These are phyloP conservation scores for Stenotaenia linearis DNA, from an alignment of 2,888 invertebrate genomes.

Conservation along the genomic window DNA sequence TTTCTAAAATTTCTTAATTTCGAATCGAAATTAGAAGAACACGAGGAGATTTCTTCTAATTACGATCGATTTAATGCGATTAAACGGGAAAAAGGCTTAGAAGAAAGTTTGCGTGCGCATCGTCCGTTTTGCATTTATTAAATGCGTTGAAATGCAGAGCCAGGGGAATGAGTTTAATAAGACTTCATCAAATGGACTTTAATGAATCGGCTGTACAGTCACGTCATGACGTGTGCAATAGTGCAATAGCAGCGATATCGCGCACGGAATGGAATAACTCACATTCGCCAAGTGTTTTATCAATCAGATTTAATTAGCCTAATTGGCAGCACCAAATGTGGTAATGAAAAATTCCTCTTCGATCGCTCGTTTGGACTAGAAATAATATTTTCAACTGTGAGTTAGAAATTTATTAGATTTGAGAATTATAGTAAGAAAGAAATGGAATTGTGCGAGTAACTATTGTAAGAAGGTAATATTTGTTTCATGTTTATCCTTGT, in stretches of 20 bases:
- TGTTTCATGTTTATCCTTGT: no score
- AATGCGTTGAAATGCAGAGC: not conserved
- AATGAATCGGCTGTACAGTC: not conserved
- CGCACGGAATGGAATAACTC: not conserved
- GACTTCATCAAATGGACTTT: not conserved
- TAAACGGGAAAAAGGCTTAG: not conserved
- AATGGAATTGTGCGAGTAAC: no score
- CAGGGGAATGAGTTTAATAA: not conserved
- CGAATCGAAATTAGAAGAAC: no score
- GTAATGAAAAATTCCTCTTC: not conserved
- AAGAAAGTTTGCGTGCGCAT: not conserved
- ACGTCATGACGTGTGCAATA: not conserved
- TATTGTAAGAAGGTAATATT: no score
- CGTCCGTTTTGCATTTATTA: not conserved
- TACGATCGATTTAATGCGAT: no score
- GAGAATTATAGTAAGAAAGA: no score
- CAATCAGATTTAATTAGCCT: not conserved
- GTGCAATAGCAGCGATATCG: not conserved
- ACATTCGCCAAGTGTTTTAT: not conserved
- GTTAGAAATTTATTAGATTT: no score
- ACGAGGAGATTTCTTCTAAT: no score
- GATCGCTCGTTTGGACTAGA: not conserved
- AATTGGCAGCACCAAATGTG: not conserved
- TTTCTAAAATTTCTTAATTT: no score
- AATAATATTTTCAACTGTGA: not conserved